phyloP scores from a whole-genome alignment of 1,140 invertebrate species.

The Daktulosphaira vitifoliae region DNA sequence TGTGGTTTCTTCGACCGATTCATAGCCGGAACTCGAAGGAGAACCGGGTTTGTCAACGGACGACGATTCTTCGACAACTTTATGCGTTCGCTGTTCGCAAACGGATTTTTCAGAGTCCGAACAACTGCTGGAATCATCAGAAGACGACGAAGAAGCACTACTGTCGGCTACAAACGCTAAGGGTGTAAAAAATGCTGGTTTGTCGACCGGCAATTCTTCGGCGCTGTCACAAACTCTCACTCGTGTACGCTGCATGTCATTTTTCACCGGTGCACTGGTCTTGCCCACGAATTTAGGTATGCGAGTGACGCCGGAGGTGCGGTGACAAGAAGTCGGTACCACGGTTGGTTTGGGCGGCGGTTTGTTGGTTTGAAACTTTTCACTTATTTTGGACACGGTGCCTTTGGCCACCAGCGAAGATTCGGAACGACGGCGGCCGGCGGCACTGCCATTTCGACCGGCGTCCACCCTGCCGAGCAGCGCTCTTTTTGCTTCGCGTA shows the following conservation, averaged over 20 bases:
- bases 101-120: conserved; percentile 24
- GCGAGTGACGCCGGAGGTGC: background rate
- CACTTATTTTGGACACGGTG: conserved; percentile 30
- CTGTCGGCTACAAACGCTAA: background rate
- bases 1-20: conserved; percentile 16
- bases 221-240: background rate
- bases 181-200: too few relatives aligned
- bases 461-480: background rate
- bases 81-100: background rate
- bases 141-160: background rate
- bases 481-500: conserved; percentile 16
- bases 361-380: conserved; percentile 22
- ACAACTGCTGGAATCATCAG: conserved; percentile 10
- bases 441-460: background rate
- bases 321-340: background rate
- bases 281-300: background rate
- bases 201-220: too few relatives aligned
- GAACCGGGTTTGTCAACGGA: background rate
- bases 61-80: background rate
- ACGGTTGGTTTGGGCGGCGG: background rate
- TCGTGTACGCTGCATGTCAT: conserved; percentile 13
- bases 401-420: conserved; percentile 11
- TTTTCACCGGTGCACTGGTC: background rate
- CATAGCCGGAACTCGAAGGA: conserved; percentile 11
- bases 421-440: background rate